Percentiles rank a stretch among this genome's conserved stretches.
Evolutionary conservation across 2,113 vertebrate genomes (phyloP).

Genomic region (Gadus macrocephalus): DNA sequence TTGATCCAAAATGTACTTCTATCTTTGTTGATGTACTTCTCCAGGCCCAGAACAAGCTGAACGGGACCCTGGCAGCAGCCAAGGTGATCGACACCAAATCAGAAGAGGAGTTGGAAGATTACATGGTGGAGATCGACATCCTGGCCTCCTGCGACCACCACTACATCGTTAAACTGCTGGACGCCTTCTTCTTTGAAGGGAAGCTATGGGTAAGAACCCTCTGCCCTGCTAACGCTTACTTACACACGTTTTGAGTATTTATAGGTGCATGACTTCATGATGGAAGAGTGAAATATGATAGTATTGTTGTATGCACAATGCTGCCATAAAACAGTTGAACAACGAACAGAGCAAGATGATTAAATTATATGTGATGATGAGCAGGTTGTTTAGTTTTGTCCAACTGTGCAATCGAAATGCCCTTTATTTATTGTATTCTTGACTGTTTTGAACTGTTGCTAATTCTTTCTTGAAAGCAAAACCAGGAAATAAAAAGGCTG

Average conservation of each 20-base stretch:
- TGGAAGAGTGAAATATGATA: slow-evolving; percentile 34
- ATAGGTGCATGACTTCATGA: slow-evolving; percentile 6
- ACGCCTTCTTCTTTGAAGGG: slow-evolving; percentile 95
- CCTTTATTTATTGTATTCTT: no score
- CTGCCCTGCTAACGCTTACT: not conserved
- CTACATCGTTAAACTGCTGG: slow-evolving; percentile 94
- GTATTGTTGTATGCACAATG: no score
- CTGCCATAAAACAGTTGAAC: no score
- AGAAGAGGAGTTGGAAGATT: slow-evolving; percentile 97
- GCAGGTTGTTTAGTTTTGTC: no score
- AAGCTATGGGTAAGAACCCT: slow-evolving; percentile 90
- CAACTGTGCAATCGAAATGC: no score
- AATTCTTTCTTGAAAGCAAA: no score
- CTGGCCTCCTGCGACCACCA: slow-evolving; percentile 94
- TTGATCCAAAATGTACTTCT: slow-evolving; percentile 2
- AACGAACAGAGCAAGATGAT: no score
- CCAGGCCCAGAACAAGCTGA: slow-evolving; percentile 95
- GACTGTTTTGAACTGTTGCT: no score
- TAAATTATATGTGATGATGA: no score
- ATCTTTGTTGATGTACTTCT: not conserved
- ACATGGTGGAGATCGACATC: slow-evolving; percentile 99
- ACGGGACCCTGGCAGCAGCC: slow-evolving; percentile 89
- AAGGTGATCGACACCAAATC: slow-evolving; percentile 99
- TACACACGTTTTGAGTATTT: not conserved
- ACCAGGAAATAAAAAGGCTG: no score